Base-by-base conservation (phyloP, 1,140 invertebrate species). In the Mycetomoellerius zeteki region DNA sequence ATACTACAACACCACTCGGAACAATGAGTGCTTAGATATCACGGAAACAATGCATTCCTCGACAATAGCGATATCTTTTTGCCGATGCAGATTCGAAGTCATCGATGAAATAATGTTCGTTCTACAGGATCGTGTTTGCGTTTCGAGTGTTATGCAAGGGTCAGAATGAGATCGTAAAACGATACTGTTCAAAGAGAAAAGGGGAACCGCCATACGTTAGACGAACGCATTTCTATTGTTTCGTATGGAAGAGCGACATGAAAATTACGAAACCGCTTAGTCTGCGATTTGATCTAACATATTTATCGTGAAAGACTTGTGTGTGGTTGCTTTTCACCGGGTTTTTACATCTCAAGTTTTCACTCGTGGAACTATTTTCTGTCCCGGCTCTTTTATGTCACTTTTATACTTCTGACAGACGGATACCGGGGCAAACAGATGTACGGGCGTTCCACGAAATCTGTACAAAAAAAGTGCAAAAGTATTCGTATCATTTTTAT, bases 1-100 rank as follows among this genome's bases (percentile, higher is more conserved):
- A 94, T 91, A 93, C 92, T 92, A 93, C 92, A 93, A 93, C 93
- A 89, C 92, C 88, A 93, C 88, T 93, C 89, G 90, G 93, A 94
- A 94, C 93, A 93, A 93, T 93, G 87, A 88, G 85, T 69, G 58
- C 75, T 60, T 77, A 73, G 89, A 85, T 80, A 50, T 27, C 62
- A 67, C 75, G 75, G 12, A 73, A 81, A 92, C 93, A 93, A 94
- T 94, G 54, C 91, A 77, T 86, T 85, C 77, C 89, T 80, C 86
- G 91, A 94, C 90, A 93, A 94, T 93, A 69, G 60, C 86, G 90
- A 93, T 93, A 93, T 93, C 92, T 93, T 93, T 93, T 89, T 89
- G 75, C 87, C 89, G 88, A 93, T 92, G 88, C 89, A 88, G 90
- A 93, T 91, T 87, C 84, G 86, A 90, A 91, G 92, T 88, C 91